A percentile compares a stretch with the other conserved stretches of the same genome.
These are phyloP conservation scores for Gymnoscopelus microlampas DNA, from an alignment of 2,797 vertebrate genomes.

Conservation along the genomic window DNA sequence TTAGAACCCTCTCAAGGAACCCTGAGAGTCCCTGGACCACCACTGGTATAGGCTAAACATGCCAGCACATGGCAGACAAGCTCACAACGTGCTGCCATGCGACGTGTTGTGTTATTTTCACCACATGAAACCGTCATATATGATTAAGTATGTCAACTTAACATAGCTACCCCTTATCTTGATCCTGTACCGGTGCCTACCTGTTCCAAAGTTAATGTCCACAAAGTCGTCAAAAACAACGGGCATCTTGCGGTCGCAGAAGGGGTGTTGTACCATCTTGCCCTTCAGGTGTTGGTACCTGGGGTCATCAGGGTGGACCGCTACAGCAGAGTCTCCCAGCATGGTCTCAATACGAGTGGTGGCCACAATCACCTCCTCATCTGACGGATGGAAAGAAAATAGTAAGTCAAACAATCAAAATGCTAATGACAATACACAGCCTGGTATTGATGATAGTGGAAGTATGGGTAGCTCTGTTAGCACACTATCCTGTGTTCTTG, in stretches of 20 bases:
- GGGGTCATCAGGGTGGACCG: conserved; percentile 88
- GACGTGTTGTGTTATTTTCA: no score
- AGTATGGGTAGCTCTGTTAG: neutral
- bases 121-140: no score
- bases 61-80: no score
- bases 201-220: conserved; percentile 92
- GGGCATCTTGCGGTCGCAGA: conserved; percentile 87
- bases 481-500: neutral
- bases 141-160: no score
- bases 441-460: no score
- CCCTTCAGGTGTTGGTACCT: conserved; percentile 91
- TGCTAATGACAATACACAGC: no score
- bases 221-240: conserved; percentile 91
- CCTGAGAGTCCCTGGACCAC: no score
- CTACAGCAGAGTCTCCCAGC: conserved; percentile 90
- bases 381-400: conserved; percentile 56
- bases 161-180: neutral
- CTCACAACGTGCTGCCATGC: no score
- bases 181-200: conserved; percentile 57
- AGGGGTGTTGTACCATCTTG: conserved; percentile 85
- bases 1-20: no score
- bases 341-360: conserved; percentile 95
- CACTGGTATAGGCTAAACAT: no score
- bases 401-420: neutral
- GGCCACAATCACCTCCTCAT: conserved; percentile 90